Percentiles rank a stretch among this genome's conserved stretches.
phyloP scores from a whole-genome alignment of 2,888 invertebrate species.

The Clepsis dumicolana region DNA sequence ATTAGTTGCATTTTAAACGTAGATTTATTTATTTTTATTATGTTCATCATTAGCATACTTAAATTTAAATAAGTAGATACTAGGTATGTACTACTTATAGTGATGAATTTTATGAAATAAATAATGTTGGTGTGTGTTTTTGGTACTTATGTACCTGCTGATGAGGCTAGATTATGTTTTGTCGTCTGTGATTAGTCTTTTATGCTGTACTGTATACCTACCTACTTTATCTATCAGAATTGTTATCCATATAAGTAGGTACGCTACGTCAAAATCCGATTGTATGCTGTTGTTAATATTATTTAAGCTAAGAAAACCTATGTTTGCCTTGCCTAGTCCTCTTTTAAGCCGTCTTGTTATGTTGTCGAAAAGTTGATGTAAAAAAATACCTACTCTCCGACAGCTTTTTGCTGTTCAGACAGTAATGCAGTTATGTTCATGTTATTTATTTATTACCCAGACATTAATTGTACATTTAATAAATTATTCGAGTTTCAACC shows the following conservation, averaged over 20 bases:
- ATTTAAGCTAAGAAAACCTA: slow-evolving; percentile 6
- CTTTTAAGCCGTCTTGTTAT: background rate
- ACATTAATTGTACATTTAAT: slow-evolving; percentile 50
- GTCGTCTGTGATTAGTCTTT: slow-evolving; percentile 28
- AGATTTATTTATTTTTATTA: background rate
- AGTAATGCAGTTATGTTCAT: slow-evolving; percentile 28
- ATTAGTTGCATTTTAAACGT: background rate
- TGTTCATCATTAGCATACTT: background rate
- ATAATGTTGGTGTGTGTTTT: background rate
- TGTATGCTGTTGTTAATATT: background rate
- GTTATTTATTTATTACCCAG: slow-evolving; percentile 54
- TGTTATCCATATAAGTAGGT: too few species aligned
- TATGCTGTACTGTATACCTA: slow-evolving; percentile 2
- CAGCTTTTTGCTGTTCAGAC: slow-evolving; percentile 4
- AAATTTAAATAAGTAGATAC: background rate
- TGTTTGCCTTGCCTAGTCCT: slow-evolving; percentile 35
- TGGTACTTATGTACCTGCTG: slow-evolving; percentile 11
- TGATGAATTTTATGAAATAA: background rate
- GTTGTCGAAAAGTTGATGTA: background rate
- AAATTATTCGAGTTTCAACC: slow-evolving; percentile 58
- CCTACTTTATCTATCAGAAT: too few species aligned
- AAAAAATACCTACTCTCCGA: background rate
- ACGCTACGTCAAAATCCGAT: too few species aligned
- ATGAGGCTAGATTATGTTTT: slow-evolving; percentile 45
- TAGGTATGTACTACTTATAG: background rate